A percentile compares a stretch with the other conserved stretches of the same genome.
Conservation (phyloP, 2,888 invertebrate genomes). For the Corbicula japonica region DNA sequence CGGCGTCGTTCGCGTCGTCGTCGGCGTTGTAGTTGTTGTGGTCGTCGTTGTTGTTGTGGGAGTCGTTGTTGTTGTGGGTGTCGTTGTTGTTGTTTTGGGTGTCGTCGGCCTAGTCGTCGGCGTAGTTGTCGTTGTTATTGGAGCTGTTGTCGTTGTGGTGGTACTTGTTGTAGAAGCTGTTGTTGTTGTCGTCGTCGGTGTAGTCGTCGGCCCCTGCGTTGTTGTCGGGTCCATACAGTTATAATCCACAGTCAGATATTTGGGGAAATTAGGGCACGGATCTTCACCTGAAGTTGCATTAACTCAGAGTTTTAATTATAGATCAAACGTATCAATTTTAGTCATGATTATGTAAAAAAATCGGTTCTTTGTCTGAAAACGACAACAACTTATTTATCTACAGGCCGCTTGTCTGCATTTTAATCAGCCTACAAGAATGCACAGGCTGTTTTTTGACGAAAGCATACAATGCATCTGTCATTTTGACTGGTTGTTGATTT, state of each 20-base stretch:
- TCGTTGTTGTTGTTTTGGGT: conserved; percentile 27
- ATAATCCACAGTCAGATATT: conserved; percentile 68
- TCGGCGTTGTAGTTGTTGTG: conserved; percentile 19
- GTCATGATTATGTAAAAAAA: not conserved
- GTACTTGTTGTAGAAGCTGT: conserved; percentile 39
- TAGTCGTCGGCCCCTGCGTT: conserved; percentile 53
- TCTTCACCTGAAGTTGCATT: conserved; percentile 60
- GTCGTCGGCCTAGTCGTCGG: conserved; percentile 22
- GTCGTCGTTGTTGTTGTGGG: conserved; percentile 15
- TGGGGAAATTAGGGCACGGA: conserved; percentile 68
- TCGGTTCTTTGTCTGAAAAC: no score
- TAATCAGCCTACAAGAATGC: no score
- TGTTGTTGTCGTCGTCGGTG: conserved; percentile 48
- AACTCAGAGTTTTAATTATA: not conserved
- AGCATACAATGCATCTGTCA: no score
- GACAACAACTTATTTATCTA: no score
- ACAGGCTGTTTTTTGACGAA: no score
- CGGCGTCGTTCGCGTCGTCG: conserved; percentile 26
- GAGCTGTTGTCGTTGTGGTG: conserved; percentile 32
- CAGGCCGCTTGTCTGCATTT: no score
- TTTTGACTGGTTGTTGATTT: no score
- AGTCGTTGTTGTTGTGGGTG: conserved; percentile 33
- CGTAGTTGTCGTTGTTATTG: conserved; percentile 23
- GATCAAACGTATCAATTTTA: not conserved
- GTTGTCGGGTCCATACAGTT: conserved; percentile 68